Conservation (phyloP, 2,797 vertebrate species). For the Anolis apletophallus region DNA sequence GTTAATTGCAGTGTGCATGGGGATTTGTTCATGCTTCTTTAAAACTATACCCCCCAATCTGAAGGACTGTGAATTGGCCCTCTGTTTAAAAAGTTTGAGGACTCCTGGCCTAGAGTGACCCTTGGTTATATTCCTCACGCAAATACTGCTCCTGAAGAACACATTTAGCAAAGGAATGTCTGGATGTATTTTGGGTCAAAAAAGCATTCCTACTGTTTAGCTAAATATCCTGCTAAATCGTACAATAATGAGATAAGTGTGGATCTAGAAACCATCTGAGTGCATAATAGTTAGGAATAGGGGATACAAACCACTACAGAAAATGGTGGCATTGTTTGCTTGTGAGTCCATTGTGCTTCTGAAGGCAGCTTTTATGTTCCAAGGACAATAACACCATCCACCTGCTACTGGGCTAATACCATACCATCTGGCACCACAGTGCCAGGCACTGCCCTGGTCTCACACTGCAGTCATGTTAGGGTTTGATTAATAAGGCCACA, state of each 20-base stretch:
- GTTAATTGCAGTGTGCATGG: too few species aligned
- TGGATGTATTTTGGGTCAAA: too few species aligned
- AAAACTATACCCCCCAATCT: too few species aligned
- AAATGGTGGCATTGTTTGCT: background rate
- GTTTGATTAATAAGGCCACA: conserved; percentile 26
- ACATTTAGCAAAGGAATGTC: background rate
- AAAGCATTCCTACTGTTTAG: background rate
- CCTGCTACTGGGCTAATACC: background rate
- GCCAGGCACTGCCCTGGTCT: background rate
- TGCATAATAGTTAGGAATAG: background rate
- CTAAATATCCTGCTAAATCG: background rate
- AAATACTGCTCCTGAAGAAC: background rate
- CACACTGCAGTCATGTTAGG: background rate
- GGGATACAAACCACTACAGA: background rate
- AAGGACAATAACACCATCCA: conserved; percentile 4
- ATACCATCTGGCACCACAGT: conserved; percentile 30
- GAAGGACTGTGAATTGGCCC: too few species aligned
- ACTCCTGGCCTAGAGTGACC: background rate
- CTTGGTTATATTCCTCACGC: background rate
- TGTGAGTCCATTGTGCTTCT: background rate
- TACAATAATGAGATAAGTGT: background rate
- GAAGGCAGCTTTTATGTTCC: conserved; percentile 5
- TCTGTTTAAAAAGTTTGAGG: too few species aligned
- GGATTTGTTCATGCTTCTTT: too few species aligned
- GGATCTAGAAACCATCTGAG: background rate